These are phyloP conservation scores for Lasioglossum lativentre DNA, from an alignment of 2,888 invertebrate species.

Conservation along the genomic window DNA sequence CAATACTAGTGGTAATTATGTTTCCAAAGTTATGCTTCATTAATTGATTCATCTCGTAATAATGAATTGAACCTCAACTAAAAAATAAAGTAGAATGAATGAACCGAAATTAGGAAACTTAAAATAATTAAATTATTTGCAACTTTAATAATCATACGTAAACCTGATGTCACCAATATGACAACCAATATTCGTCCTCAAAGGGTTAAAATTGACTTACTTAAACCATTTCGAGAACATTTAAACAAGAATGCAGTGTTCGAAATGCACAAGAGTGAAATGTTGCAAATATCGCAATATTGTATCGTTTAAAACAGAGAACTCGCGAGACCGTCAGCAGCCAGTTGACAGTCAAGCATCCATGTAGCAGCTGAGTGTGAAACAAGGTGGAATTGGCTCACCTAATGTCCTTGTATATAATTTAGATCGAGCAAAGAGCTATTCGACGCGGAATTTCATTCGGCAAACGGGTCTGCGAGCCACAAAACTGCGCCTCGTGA, in stretches of 20 bases:
- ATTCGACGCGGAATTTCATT: conserved; percentile 74
- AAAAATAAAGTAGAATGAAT: too few relatives aligned
- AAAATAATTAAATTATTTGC: neutral
- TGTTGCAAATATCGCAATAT: neutral
- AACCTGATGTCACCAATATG: neutral
- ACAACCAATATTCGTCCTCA: neutral
- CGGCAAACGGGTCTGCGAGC: conserved; percentile 30
- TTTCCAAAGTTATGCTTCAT: too few relatives aligned
- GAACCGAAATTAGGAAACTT: neutral
- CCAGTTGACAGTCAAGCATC: conserved; percentile 75
- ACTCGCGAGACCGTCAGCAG: neutral
- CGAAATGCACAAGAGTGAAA: neutral
- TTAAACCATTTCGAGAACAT: neutral
- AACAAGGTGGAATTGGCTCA: conserved; percentile 74
- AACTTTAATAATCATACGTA: neutral
- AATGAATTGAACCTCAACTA: too few relatives aligned
- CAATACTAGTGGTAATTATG: too few relatives aligned
- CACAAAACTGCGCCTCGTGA: conserved; percentile 57
- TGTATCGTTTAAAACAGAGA: neutral
- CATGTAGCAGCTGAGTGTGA: conserved; percentile 71
- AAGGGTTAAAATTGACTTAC: neutral
- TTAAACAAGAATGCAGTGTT: neutral
- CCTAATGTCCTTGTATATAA: conserved; percentile 74
- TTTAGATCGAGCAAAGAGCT: conserved; percentile 73
- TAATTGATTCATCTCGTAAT: too few relatives aligned